Base-by-base conservation (phyloP, 2,797 vertebrate species). In the Pipistrellus pygmaeus region DNA sequence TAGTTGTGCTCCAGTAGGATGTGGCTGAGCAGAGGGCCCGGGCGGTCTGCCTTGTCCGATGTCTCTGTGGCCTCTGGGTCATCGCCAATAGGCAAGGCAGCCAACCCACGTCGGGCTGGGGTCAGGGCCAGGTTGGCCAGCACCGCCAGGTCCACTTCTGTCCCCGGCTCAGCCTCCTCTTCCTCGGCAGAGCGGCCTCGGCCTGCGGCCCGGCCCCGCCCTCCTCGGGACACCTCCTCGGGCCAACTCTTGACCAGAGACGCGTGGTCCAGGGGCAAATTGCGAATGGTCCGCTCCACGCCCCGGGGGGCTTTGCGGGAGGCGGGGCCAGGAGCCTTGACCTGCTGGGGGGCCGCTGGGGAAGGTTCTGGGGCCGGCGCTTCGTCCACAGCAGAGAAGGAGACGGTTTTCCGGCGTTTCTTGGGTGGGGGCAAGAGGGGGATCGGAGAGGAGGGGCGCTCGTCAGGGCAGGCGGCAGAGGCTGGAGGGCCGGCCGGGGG, bases 351-450 rank as follows among this genome's bases (percentile, higher is more conserved):
- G 98, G 51, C 98, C 93, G 71, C 91, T 90, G 48, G 88, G 30
- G 88, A 71, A 3, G 12, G 97, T 27, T 98, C 78, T 92, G 97
- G 41, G 13, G 85, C 75, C 78, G 98, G 98, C 90, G 94, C 77
- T 46, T 97, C 98, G 46, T 99, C 98, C 15, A 98, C 94, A 0
- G 98, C 98, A 64, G 98, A 99, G 97, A 99, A 99, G 0, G 99
- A 99, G 83, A 99, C 99, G 0, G 99, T 99, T 98, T 99, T 99
- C 96, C 99, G 98, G 64, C 99, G 99, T 94, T 99, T 99, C 97
- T 99, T 99, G 90, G 99, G 99, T 46, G 99, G 99, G 0, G 99
- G 99, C 10, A 99, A 97, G 0, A 99, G 98, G 15, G 98, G 98
- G 13, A 99, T 97, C 13, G 99, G 99, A 0, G 99, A 98, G 18